A percentile compares a stretch with the other conserved stretches of the same genome.
These are phyloP conservation scores for Peromyscus eremicus DNA, from an alignment of 2,797 vertebrate genomes.

Conservation along the genomic window DNA sequence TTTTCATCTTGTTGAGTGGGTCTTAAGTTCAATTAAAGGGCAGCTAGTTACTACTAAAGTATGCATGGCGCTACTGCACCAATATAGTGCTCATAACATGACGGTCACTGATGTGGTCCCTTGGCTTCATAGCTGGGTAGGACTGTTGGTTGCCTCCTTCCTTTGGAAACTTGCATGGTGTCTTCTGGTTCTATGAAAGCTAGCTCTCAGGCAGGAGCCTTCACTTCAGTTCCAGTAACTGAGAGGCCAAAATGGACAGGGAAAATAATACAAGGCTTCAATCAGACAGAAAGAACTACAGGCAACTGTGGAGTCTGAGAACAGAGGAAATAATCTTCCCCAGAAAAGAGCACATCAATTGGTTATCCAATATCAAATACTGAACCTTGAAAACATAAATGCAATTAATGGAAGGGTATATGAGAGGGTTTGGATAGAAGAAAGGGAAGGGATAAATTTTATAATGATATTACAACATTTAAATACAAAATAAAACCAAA, in stretches of 20 bases:
- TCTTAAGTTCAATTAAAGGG: no score
- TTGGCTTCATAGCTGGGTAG: not conserved
- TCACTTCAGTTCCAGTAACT: not conserved
- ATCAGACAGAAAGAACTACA: not conserved
- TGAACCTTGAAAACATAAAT: not conserved
- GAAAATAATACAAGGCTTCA: not conserved
- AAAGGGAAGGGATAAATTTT: not conserved
- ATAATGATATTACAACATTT: not conserved
- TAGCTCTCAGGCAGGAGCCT: not conserved
- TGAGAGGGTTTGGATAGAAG: fast-evolving
- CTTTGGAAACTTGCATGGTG: not conserved
- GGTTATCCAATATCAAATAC: not conserved
- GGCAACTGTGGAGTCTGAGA: no score
- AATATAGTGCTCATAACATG: not conserved
- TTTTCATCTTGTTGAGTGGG: not conserved
- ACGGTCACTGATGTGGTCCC: not conserved
- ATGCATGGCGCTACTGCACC: not conserved
- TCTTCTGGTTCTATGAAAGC: no score
- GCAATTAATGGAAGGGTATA: no score
- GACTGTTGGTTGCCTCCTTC: not conserved
- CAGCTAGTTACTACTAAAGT: not conserved
- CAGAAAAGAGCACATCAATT: not conserved
- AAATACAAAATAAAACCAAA: not conserved
- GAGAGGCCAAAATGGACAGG: not conserved
- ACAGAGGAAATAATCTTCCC: not conserved